Base-by-base conservation (phyloP, 1,140 invertebrate genomes). In the Megalopta genalis region DNA sequence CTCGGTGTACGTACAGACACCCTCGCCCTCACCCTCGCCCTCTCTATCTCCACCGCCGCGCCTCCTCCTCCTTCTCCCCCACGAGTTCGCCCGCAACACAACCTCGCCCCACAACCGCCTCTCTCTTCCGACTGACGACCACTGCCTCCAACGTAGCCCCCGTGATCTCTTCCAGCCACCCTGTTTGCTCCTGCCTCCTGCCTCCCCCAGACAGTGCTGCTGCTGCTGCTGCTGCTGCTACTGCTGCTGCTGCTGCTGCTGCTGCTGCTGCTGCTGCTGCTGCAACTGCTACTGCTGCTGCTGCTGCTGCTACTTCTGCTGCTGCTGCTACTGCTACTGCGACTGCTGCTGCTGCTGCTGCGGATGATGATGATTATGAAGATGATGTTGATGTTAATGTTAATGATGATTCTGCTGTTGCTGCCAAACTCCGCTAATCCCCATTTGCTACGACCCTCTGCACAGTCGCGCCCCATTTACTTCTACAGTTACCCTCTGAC, bases 1-100 rank as follows among this genome's bases (percentile, higher is more conserved):
- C 89, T 89, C 88, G 86, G 87, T 88, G 82, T 88, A 90, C 86
- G 87, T 89, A 86, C 87, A 73, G 74, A 87, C 74, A 84, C 85
- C 86, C 86, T 80, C 87, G 68, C 84, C 77, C 82, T 86, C 83
- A 52, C 49, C 18, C 49, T 52, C 49, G 2, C 49, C 6, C 49
- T 52, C 49, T 52, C 49, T 18, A 12, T 52, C 16, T 52, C 49
- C 16, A 52, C 49, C 49, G 49, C 49, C 49, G 42, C 59, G 63
- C 80, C 68, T 83, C 82, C 83, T 69, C 76, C 68, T 72, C 64
- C 76, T 75, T 77, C 68, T 81, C 80, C 74, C 76, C 63, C 62
- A 81, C 65, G 59, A 27, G 54, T 59, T 76, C 86, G 49, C 84
- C 84, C 66, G 81, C 82, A 77, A 52, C 49, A 83, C 72, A 87